These are phyloP conservation scores for Lottia scabra DNA, from an alignment of 2,888 invertebrate species.

Conservation along the genomic window DNA sequence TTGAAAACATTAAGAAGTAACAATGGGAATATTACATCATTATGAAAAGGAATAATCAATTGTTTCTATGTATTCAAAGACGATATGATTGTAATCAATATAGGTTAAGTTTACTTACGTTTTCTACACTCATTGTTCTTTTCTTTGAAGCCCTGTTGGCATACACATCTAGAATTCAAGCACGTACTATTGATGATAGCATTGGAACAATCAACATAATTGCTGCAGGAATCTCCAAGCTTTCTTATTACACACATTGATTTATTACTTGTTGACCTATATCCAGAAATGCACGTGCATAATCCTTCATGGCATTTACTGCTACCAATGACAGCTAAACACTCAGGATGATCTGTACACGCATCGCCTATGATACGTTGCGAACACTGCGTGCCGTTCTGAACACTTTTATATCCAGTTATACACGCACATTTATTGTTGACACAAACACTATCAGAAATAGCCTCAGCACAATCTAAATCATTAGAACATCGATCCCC, in stretches of 20 bases:
- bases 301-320: not conserved
- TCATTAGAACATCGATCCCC: not conserved
- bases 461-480: constrained; percentile 12
- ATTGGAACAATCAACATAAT: constrained; percentile 6
- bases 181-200: constrained; percentile 13
- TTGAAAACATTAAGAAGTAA: too few relatives aligned
- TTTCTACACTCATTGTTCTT: not conserved
- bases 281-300: not conserved
- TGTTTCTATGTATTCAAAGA: too few relatives aligned
- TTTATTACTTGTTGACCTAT: not conserved
- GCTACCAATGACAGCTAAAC: not conserved
- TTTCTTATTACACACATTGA: not conserved
- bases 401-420: constrained; percentile 7
- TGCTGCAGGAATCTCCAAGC: not conserved
- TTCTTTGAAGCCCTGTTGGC: constrained; percentile 12
- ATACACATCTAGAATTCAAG: constrained; percentile 8
- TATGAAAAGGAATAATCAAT: too few relatives aligned
- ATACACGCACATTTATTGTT: constrained; percentile 11
- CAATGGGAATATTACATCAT: too few relatives aligned
- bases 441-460: constrained; percentile 13
- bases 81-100: too few relatives aligned
- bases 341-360: not conserved
- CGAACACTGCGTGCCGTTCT: not conserved
- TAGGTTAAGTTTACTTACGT: constrained; percentile 12
- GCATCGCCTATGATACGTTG: not conserved